phyloP scores from a whole-genome alignment of 1,140 invertebrate species.

The Nasonia vitripennis region DNA sequence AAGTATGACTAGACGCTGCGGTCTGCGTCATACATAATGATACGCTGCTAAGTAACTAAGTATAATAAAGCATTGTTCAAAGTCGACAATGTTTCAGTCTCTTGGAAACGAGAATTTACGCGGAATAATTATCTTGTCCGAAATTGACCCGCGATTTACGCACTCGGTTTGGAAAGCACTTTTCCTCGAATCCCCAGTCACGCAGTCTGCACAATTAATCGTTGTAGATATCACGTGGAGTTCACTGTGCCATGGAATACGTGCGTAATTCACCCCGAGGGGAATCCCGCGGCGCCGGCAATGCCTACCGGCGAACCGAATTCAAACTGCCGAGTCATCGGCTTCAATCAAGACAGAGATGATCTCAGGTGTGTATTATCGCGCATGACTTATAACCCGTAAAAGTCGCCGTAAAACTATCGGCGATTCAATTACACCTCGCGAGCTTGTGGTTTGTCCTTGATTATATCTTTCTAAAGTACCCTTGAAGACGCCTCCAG shows the following conservation, averaged over 20 bases:
- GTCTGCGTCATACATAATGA: too few relatives aligned
- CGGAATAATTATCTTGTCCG: too few relatives aligned
- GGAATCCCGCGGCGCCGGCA: slow-evolving; percentile 53
- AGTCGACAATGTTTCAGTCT: too few relatives aligned
- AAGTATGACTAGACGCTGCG: too few relatives aligned
- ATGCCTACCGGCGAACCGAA: slow-evolving; percentile 56
- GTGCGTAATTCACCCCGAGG: slow-evolving; percentile 53
- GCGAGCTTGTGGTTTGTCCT: too few relatives aligned
- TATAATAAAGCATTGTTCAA: too few relatives aligned
- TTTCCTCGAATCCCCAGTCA: background rate
- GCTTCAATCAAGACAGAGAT: slow-evolving; percentile 62
- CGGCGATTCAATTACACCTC: background rate
- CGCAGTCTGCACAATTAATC: background rate
- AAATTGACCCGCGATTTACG: too few relatives aligned
- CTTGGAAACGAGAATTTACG: too few relatives aligned
- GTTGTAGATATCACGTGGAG: slow-evolving; percentile 64
- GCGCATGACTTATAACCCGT: background rate
- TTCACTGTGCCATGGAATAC: slow-evolving; percentile 66
- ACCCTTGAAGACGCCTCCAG: too few relatives aligned
- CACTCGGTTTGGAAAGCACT: too few relatives aligned
- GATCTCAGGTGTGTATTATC: slow-evolving; percentile 60
- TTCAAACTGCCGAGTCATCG: slow-evolving; percentile 61
- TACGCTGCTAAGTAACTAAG: too few relatives aligned
- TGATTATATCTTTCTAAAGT: too few relatives aligned
- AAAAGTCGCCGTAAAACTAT: background rate